Evolutionary conservation across 2,888 invertebrate genomes (phyloP), one percentile per base, ranked within the genome.

Genomic region (Hypselothyrea guttata): DNA sequence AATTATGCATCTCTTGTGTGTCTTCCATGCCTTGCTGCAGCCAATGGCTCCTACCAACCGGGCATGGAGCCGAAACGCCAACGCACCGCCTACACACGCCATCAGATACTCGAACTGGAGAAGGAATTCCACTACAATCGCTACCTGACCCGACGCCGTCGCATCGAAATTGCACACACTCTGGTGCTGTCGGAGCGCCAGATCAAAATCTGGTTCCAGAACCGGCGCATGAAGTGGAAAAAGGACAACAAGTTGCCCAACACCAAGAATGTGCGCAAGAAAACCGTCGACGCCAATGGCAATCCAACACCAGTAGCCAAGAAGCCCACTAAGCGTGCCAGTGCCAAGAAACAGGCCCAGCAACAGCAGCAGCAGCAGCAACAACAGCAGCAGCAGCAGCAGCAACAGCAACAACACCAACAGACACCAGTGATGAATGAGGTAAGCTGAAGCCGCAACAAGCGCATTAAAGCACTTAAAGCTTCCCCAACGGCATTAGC

Each of bases 61-160:
- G 97, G 97, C 61, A 96, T 96, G 95, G 97, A 98, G 90, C 97
- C 97, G 48, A 98, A 98, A 90, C 93, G 98, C 68, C 98, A 98
- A 90, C 93, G 98, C 83, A 98, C 98, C 76, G 98, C 98, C 66
- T 98, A 98, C 92, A 98, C 98, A 63, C 94, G 98, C 90, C 97
- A 98, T 92, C 98, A 98, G 92, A 98, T 98, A 89, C 92, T 98
- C 90, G 98, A 98, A 91, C 92, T 98, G 88, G 98, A 98, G 90
- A 98, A 98, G 90, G 98, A 98, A 92, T 98, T 98, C 91, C 98
- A 98, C 90, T 98, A 96, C 92, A 98, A 98, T 92, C 94, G 97
- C 88, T 98, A 98, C 92, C 93, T 98, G 90, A 98, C 98, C 61
- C 93, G 98, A 83, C 93, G 98, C 90, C 93, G 98, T 91, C 93